Evolutionary conservation across 2,797 vertebrate genomes (phyloP), one percentile per base, ranked within the genome.

Genomic region (Sternarchorhynchus goeldii): DNA sequence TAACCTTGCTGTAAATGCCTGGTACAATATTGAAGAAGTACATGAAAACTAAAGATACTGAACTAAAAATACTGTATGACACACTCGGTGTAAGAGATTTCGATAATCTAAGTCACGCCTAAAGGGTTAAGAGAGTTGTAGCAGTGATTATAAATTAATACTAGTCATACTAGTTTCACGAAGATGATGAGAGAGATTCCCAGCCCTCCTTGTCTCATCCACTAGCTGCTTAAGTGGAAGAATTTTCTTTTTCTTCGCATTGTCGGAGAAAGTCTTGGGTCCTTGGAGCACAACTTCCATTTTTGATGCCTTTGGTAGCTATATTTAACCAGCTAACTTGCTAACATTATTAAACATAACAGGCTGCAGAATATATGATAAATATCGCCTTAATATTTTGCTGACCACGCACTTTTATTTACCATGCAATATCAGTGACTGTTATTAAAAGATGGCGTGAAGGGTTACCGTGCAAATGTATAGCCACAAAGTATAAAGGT

Each of bases 101-200:
- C 32, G 6, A 21, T 6, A 16, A 50, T 6, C 3, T n/a, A 55
- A 31, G 10, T 16, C 12, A 14, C 10, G 62, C 2, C 0, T 50
- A 20, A 25, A 60, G 32, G 17, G 6, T 20, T 57, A 20, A 14
- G 50, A 25, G 25, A 10, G 41, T 32, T 32, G 39, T 56, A 0
- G 45, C 32, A 62, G 21, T 53, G 36, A 20, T 32, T 10, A 31
- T 45, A 60, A 60, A 3, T 20, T 18, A 14, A 69, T 18, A 7
- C 2, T 25, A 6, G 25, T 75, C 86, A 80, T 92, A 98, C 97
- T 97, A 62, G 95, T 92, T 80, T 98, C 94, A 20, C 96, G 87
- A 17, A 96, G 92, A 84, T 95, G 93, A 88, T 94, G 87, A 17
- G 95, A 94, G 6, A 93, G 85, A 60, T 74, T 85, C 50, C 1